Percentiles rank a stretch among this genome's conserved stretches.
Evolutionary conservation across 1,140 invertebrate species (phyloP).

Genomic region (Drosophila nigrodunni): DNA sequence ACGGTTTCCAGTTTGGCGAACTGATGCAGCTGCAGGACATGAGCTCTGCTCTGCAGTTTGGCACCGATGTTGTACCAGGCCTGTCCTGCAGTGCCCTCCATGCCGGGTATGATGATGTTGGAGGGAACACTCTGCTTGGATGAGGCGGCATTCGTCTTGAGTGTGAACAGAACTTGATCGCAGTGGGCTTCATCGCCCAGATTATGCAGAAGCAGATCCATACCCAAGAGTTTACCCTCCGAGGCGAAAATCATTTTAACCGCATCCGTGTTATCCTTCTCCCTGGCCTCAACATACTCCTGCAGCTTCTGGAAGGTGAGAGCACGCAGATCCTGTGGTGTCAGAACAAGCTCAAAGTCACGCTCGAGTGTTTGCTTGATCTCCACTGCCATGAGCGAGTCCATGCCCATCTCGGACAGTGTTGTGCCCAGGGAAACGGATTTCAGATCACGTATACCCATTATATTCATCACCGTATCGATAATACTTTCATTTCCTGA

Average conservation of each 20-base stretch:
- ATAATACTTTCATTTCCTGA: conserved; percentile 87
- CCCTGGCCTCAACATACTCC: conserved; percentile 87
- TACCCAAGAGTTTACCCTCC: conserved; percentile 81
- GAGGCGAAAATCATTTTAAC: conserved; percentile 75
- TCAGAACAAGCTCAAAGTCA: conserved; percentile 91
- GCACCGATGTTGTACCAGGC: conserved; percentile 75
- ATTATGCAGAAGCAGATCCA: conserved; percentile 86
- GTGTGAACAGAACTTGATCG: conserved; percentile 55
- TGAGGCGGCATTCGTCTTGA: conserved; percentile 79
- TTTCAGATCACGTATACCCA: conserved; percentile 86
- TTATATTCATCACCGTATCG: conserved; percentile 88
- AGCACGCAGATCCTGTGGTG: conserved; percentile 91
- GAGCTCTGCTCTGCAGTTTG: conserved; percentile 49
- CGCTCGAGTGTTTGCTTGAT: conserved; percentile 94
- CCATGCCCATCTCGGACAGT: conserved; percentile 94
- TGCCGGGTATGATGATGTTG: conserved; percentile 91
- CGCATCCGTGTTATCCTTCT: conserved; percentile 85
- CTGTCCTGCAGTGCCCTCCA: conserved; percentile 90
- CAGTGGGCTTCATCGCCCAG: conserved; percentile 86
- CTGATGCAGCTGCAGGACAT: conserved; percentile 66
- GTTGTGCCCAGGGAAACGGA: conserved; percentile 89
- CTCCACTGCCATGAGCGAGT: conserved; percentile 95
- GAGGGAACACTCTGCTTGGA: conserved; percentile 77
- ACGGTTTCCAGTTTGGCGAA: conserved; percentile 62
- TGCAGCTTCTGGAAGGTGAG: conserved; percentile 86